phyloP scores from a whole-genome alignment of 2,113 vertebrate genomes.

The Gila orcuttii region DNA sequence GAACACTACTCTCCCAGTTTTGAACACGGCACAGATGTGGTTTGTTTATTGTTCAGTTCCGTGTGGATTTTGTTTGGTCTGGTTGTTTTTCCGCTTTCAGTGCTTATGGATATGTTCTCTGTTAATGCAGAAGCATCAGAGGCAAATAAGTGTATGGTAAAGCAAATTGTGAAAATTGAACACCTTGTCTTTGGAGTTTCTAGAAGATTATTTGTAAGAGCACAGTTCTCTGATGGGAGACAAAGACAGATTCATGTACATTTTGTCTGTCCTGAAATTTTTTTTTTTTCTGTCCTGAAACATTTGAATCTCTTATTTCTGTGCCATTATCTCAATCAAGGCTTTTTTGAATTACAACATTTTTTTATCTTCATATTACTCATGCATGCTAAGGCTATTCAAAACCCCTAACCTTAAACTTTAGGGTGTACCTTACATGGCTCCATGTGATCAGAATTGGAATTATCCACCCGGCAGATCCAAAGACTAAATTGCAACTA shows the following conservation, averaged over 20 bases:
- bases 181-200: background rate
- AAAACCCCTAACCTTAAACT: no score
- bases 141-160: background rate
- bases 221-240: background rate
- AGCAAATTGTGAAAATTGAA: background rate
- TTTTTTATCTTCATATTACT: no score
- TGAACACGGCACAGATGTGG: background rate
- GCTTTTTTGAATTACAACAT: background rate
- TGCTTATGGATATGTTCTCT: background rate
- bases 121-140: background rate
- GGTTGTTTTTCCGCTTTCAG: background rate
- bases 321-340: background rate
- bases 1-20: background rate
- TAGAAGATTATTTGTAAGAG: background rate
- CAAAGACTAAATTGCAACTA: no score
- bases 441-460: no score
- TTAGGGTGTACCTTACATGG: no score
- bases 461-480: no score
- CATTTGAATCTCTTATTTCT: background rate
- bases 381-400: no score
- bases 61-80: constrained; percentile 14
- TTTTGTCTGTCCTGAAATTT: background rate
- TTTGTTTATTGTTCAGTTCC: constrained; percentile 1
- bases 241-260: background rate
- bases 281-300: no score